Evolutionary conservation across 2,888 invertebrate genomes (phyloP), one percentile per base, ranked within the genome.

Genomic region (Pyrrhosoma nymphula): DNA sequence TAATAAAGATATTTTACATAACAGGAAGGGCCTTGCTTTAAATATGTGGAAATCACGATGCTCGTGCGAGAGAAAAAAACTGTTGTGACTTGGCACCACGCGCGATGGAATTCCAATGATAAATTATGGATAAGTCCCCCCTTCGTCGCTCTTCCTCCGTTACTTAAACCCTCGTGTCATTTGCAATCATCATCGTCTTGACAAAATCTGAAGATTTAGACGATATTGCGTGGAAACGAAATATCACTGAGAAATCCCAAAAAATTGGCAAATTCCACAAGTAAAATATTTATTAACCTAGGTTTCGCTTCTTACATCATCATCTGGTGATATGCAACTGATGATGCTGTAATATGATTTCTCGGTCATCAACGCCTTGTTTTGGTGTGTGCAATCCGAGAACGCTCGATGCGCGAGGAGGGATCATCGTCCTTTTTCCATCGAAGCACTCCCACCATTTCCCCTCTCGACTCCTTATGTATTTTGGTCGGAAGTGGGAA

Each of bases 401-500:
- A 69, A n/a, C 69, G 69, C 69, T 26, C 26, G 8, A 26, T 14
- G 82, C 18, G 12, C 12, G 82, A 35, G 0, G 16, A 1, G 82
- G 82, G 16, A 60, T 60, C 60, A 20, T 60, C 60, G 18, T 60
- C 60, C 60, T 14, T 20, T 60, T 60, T 10, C 60, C 60, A 60
- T 60, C 20, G 1, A 8, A 60, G 16, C 60, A 20, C 82, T 35
- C 35, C 30, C 30, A 23, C 30, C 69, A 16, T 35, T 82, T 30
- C 75, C 75, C 35, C 75, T 26, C 47, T 26, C 35, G 82, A 23
- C 82, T 35, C 30, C 26, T 82, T 82, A 82, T 82, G 35, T 82
- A 82, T 82, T 82, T 82, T 82, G 82, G 82, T 82, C 82, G 82
- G 82, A 82, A 82, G 35, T 35, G 30, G 82, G 82, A 35, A 69